Evolutionary conservation across 2,888 invertebrate genomes (phyloP).

Genomic region (Lepidocyrtinus sp.): DNA sequence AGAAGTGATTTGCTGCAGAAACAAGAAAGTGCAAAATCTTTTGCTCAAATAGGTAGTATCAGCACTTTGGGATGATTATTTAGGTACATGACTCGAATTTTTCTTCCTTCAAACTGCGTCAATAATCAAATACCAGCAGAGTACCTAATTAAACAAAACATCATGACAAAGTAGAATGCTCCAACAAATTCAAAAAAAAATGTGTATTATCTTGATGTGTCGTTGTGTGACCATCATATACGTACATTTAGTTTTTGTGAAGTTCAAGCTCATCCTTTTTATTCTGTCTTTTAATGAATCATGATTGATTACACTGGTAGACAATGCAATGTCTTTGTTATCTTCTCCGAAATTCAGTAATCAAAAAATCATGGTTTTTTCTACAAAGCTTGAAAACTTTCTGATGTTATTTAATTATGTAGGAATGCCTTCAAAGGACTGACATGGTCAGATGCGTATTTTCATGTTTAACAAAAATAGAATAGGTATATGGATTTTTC

Average conservation of each 20-base stretch:
- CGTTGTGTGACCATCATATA: not conserved
- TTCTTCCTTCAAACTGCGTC: too few species aligned
- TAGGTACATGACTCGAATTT: too few species aligned
- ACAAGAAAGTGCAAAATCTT: too few species aligned
- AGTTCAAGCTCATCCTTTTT: not conserved
- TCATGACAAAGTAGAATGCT: not conserved
- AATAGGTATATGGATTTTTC: not conserved
- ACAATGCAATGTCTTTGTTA: not conserved
- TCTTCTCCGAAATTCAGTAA: not conserved
- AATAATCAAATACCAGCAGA: not conserved
- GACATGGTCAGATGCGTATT: too few species aligned
- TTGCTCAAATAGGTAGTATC: too few species aligned
- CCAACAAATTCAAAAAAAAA: too few species aligned
- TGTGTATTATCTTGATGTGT: not conserved
- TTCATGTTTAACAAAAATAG: not conserved
- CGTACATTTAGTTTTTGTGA: too few species aligned
- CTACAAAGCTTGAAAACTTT: not conserved
- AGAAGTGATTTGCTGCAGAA: too few species aligned
- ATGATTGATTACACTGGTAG: not conserved
- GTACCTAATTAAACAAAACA: not conserved
- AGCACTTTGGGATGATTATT: too few species aligned
- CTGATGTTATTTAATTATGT: not conserved
- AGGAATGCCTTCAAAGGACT: not conserved
- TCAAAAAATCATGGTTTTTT: not conserved
- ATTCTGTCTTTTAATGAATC: not conserved